These are phyloP conservation scores for Protomyctophum bolini DNA, from an alignment of 2,113 vertebrate species.

Conservation along the genomic window DNA sequence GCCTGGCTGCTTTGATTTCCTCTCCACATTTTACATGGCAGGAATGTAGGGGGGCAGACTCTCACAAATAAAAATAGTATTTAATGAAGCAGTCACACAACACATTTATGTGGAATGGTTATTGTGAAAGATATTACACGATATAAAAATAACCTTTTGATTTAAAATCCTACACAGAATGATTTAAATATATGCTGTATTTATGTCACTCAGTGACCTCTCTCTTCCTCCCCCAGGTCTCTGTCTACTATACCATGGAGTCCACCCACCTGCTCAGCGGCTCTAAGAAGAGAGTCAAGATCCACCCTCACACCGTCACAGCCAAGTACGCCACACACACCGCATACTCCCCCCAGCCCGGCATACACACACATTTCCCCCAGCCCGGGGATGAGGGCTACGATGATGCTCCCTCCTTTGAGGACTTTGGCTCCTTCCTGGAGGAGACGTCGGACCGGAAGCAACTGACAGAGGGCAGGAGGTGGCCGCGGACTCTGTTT, in stretches of 20 bases:
- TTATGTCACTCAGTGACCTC: conserved; percentile 17
- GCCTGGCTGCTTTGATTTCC: too few relatives aligned
- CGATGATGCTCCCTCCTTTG: conserved; percentile 84
- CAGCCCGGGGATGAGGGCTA: conserved; percentile 89
- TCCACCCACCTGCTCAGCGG: conserved; percentile 79
- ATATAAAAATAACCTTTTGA: too few relatives aligned
- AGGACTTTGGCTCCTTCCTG: conserved; percentile 85
- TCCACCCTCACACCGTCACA: conserved; percentile 92
- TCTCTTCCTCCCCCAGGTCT: conserved; percentile 55
- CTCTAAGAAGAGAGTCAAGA: conserved; percentile 93
- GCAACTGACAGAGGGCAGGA: conserved; percentile 78
- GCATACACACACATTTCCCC: conserved; percentile 84
- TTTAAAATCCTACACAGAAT: too few relatives aligned
- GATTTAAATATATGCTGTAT: not conserved
- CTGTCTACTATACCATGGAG: conserved; percentile 81
- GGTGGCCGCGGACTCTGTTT: conserved; percentile 84
- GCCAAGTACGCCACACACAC: conserved; percentile 88
- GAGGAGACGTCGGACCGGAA: conserved; percentile 90
- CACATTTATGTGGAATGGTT: too few relatives aligned
- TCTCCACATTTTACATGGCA: too few relatives aligned
- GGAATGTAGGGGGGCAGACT: too few relatives aligned
- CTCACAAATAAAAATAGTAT: too few relatives aligned
- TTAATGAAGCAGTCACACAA: too few relatives aligned
- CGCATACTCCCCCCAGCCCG: conserved; percentile 66
- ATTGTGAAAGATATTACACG: too few relatives aligned